A percentile compares a stretch with the other conserved stretches of the same genome.
phyloP scores from a whole-genome alignment of 2,113 vertebrate genomes.

The Equus quagga region DNA sequence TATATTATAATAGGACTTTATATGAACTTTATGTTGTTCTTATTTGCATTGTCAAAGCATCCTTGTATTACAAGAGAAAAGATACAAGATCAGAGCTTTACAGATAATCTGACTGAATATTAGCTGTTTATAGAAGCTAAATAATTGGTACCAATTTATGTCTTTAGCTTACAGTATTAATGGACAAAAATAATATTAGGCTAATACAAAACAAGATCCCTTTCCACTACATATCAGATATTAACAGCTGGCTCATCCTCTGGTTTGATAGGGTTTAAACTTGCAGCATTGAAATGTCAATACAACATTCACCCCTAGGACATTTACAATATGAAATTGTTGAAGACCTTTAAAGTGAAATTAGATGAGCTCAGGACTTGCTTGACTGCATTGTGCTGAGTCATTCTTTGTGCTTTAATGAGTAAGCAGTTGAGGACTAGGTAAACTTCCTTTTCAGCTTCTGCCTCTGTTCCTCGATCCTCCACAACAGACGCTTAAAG shows the following conservation, averaged over 20 bases:
- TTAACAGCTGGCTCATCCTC: conserved; percentile 39
- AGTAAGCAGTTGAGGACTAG: neutral
- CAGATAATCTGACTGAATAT: conserved; percentile 32
- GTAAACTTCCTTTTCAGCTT: neutral
- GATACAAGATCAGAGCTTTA: conserved; percentile 26
- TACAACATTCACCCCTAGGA: conserved; percentile 39
- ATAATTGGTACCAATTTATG: conserved; percentile 30
- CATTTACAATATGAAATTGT: conserved; percentile 34
- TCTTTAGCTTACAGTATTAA: neutral
- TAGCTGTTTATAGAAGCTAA: conserved; percentile 48
- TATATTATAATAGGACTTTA: conserved; percentile 34
- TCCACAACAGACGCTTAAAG: neutral
- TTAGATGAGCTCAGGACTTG: neutral
- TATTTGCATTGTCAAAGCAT: conserved; percentile 25
- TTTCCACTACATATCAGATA: conserved; percentile 40
- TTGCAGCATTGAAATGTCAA: conserved; percentile 46
- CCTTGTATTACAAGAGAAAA: conserved; percentile 2
- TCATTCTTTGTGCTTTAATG: neutral
- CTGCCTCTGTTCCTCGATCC: neutral
- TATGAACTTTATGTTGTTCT: conserved; percentile 34
- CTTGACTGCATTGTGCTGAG: neutral
- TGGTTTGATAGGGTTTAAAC: conserved; percentile 46
- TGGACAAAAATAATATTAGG: conserved; percentile 19
- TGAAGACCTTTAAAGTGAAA: conserved; percentile 56
- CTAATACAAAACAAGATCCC: conserved; percentile 14